Conservation (phyloP, 2,113 vertebrate species). For the rabbit (Oryctolagus cuniculus) region mOryCun1.1 NC_091447.1:18472501-18473000, state of each 20-base stretch:
- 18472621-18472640: too few species aligned
- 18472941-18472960: conserved; percentile 21
- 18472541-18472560: too few species aligned
- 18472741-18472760: conserved; percentile 57
- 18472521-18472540: too few species aligned
- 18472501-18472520: too few species aligned
- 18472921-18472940: conserved; percentile 25
- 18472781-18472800: conserved; percentile 25
- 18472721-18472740: too few species aligned
- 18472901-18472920: conserved; percentile 58
- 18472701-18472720: too few species aligned
- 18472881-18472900: conserved; percentile 4
- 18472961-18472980: neutral
- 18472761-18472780: neutral
- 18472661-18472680: too few species aligned
- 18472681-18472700: too few species aligned
- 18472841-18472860: conserved; percentile 60
- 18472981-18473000: neutral
- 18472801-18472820: conserved; percentile 57
- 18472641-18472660: too few species aligned
- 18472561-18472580: too few species aligned
- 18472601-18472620: too few species aligned
- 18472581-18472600: too few species aligned
- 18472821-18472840: conserved; percentile 51
- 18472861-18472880: conserved; percentile 67